Base-by-base conservation (phyloP, 2,113 vertebrate species). In the Tragelaphus strepsiceros region DNA sequence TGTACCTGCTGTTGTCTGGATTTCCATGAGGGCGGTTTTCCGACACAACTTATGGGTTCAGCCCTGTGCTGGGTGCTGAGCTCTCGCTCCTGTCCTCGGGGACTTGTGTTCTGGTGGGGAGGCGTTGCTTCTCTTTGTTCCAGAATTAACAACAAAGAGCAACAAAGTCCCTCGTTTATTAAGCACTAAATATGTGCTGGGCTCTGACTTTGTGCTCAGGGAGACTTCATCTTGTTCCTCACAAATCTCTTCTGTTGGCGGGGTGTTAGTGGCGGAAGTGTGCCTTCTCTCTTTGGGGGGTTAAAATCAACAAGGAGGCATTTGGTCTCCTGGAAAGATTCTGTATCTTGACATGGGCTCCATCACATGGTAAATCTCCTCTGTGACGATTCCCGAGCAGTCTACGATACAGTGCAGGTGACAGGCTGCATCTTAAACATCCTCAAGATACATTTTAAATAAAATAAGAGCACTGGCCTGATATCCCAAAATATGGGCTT, bases 11-110 rank as follows among this genome's bases (percentile, higher is more conserved):
- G 8, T 16, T 32, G 46, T 53, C n/a, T 17, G 46, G 80, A 62
- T 43, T 58, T 90, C 77, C 46, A 30, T 46, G 77, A 43, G 0
- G 3, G 43, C 7, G 32, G 22, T 4, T 26, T 58, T 89, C n/a
- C 9, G 67, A 81, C 43, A 32, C 4, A 2, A 1, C 3, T 46
- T 7, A 2, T 0, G 3, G 6, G 14, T 6, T 51, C 74, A 19
- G 49, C 11, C 43, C n/a, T 6, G 16, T 2, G 35, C 13, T 39
- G 15, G 58, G 39, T 39, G 39, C 39, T 39, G 39, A 4, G 22
- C 16, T 51, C 39, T 43, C 1, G 9, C 16, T 24, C 1, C 11
- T 30, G 14, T 12, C 39, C 56, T 54, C 1, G 0, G 11, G 74
- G 62, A 24, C 26, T 22, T 17, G 43, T 30, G 5, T 28, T 83